These are phyloP conservation scores for Mesembrinibis cayennensis DNA, from an alignment of 2,113 vertebrate genomes.

Conservation along the genomic window DNA sequence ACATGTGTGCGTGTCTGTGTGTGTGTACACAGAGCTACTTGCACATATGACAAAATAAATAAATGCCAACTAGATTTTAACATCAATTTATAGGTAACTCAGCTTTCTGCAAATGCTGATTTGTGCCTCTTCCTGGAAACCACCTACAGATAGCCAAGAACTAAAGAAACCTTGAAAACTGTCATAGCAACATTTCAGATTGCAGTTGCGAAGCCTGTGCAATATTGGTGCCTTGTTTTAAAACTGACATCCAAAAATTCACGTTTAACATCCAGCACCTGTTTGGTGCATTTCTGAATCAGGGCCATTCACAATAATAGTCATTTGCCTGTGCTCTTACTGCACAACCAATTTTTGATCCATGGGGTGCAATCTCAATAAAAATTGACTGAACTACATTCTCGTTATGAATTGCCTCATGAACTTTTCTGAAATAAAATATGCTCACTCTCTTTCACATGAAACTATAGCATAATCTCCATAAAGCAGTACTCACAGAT, in stretches of 20 bases:
- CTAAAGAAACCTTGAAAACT: slow-evolving; percentile 44
- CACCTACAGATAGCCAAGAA: slow-evolving; percentile 41
- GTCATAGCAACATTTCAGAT: slow-evolving; percentile 48
- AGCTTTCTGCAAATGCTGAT: neutral
- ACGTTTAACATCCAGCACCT: slow-evolving; percentile 29
- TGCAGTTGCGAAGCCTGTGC: slow-evolving; percentile 34
- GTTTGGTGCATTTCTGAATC: neutral
- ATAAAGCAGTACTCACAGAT: slow-evolving; percentile 10
- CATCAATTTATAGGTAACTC: neutral
- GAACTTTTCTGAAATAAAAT: neutral
- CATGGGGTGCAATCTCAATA: neutral
- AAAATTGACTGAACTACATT: neutral
- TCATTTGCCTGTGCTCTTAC: neutral
- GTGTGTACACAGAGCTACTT: neutral
- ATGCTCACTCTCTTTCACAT: neutral
- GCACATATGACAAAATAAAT: neutral
- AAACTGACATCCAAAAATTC: slow-evolving; percentile 46
- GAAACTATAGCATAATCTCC: neutral
- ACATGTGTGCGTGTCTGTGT: neutral
- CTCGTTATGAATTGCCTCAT: neutral
- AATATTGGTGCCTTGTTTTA: slow-evolving; percentile 12
- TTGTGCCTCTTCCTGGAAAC: slow-evolving; percentile 23
- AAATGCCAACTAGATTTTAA: neutral
- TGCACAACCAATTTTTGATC: neutral
- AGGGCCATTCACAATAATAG: neutral